Evolutionary conservation across 2,797 vertebrate species (phyloP), one percentile per base, ranked within the genome.

Genomic region (Hylomyscus alleni): DNA sequence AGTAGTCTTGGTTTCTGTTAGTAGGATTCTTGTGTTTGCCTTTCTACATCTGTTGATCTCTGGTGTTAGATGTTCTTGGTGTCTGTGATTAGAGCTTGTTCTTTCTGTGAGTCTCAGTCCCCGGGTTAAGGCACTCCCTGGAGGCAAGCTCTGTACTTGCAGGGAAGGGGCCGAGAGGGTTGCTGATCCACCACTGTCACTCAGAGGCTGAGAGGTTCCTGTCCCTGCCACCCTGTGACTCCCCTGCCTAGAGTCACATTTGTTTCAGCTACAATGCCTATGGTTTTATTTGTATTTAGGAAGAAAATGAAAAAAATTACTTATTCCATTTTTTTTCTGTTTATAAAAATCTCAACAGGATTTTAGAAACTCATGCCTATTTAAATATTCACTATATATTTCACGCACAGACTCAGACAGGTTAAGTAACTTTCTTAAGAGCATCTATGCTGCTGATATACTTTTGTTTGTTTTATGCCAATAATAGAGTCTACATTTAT

Each of bases 351-450:
- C 17, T 34, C 62, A 40, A 13, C 44, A 24, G 52, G 82, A 90
- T 65, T 83, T 83, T 40, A 52, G 75, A 85, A 94, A n/a, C 2
- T 73, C 1, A 44, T 52, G 15, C 44, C 87, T 72, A 34, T 50
- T 96, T 87, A 91, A 83, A 60, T 93, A 90, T 54, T 73, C 75
- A 54, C 19, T n/a, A 0, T 17, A 19, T 34, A n/a, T 22, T 93
- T 95, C 24, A 58, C 11, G 20, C 12, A 44, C n/a, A 75, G 20
- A 7, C 56, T 69, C 80, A 44, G 82, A 47, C 54, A 67, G 26
- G 37, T 37, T 76, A 52, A 69, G 19, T 15, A 62, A 77, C 47
- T 60, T 29, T 9, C 52, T 11, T 1, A 50, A 78, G 31, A 81
- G 47, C 14, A 11, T 31, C 7, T 73, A 6, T 10, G 22, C 3